Evolutionary conservation across 2,888 invertebrate species (phyloP).

Genomic region (Chymomyza fuscimana): DNA sequence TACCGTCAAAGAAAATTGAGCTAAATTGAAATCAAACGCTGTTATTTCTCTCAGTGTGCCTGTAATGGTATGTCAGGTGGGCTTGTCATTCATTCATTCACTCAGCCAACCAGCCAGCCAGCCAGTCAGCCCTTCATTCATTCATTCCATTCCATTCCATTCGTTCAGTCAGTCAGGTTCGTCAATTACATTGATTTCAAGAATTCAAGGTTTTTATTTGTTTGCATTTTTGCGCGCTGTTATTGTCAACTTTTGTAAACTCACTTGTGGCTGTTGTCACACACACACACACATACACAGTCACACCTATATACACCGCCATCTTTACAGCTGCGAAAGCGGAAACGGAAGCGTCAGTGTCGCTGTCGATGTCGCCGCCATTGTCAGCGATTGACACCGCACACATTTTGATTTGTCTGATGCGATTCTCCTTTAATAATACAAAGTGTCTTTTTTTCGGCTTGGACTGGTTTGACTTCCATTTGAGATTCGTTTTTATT

Average conservation of each 20-base stretch:
- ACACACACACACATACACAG: neutral
- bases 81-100: neutral
- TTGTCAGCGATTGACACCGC: conserved; percentile 48
- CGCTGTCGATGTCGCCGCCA: conserved; percentile 34
- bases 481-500: conserved; percentile 39
- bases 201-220: conserved; percentile 46
- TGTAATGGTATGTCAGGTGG: neutral
- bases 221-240: conserved; percentile 53
- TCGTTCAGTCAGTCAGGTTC: conserved; percentile 58
- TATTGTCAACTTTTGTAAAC: conserved; percentile 1
- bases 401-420: conserved; percentile 47
- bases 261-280: conserved; percentile 5
- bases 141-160: conserved; percentile 28
- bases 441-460: conserved; percentile 57
- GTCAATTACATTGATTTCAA: conserved; percentile 70
- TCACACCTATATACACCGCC: neutral
- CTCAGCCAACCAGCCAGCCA: neutral
- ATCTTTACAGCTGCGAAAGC: conserved; percentile 10
- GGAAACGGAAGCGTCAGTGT: conserved; percentile 53
- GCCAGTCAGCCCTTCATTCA: conserved; percentile 36
- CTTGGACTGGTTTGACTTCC: conserved; percentile 22
- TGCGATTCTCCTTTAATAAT: conserved; percentile 55
- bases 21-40: too few relatives aligned
- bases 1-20: too few relatives aligned
- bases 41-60: neutral